A percentile compares a stretch with the other conserved stretches of the same genome.
These are phyloP conservation scores for Dusona sp. DNA, from an alignment of 2,888 invertebrate species.

Conservation along the genomic window DNA sequence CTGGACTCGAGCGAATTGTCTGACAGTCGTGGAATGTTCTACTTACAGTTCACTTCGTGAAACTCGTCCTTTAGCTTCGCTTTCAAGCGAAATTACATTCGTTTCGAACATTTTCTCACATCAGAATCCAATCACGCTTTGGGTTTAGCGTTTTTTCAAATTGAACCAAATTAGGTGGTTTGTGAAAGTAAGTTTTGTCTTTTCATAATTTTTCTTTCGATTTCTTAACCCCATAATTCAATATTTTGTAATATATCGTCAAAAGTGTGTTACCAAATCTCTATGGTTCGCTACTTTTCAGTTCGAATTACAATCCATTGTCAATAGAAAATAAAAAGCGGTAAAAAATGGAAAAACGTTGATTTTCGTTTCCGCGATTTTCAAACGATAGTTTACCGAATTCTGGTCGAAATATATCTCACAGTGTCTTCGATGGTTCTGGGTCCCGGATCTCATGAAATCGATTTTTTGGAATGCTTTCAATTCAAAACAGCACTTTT, in stretches of 20 bases:
- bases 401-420: not conserved
- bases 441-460: not conserved
- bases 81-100: not conserved
- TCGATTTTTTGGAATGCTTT: not conserved
- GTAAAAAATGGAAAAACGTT: not conserved
- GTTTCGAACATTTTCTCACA: not conserved
- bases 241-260: not conserved
- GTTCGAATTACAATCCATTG: too few relatives aligned
- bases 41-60: not conserved
- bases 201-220: not conserved
- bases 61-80: not conserved
- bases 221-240: not conserved
- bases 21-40: conserved; percentile 1
- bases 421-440: not conserved
- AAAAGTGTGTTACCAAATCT: not conserved
- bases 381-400: not conserved
- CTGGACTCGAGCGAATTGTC: not conserved
- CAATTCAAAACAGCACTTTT: not conserved
- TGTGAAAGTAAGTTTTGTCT: not conserved
- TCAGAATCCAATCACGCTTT: not conserved
- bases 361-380: not conserved
- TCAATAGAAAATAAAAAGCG: too few relatives aligned
- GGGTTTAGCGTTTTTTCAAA: not conserved
- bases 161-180: not conserved
- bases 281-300: not conserved